These are phyloP conservation scores for Brachyalestes nurse DNA, from an alignment of 2,797 vertebrate genomes.

Conservation along the genomic window DNA sequence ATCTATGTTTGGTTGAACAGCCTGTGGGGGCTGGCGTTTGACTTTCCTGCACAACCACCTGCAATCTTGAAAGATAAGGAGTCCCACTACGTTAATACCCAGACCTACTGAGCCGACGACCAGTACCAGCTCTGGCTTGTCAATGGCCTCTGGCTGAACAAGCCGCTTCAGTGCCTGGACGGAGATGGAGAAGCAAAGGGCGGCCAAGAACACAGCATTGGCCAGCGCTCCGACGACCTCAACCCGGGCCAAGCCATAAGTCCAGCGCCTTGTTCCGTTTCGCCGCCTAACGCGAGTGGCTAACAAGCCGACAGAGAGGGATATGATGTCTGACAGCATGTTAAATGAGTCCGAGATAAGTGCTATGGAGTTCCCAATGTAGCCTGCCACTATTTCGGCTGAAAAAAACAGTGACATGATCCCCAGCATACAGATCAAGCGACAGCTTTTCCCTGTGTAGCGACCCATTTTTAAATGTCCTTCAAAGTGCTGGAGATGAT, in stretches of 20 bases:
- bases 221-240: slow-evolving; percentile 84
- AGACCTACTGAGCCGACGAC: slow-evolving; percentile 83
- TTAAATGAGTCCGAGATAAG: slow-evolving; percentile 87
- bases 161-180: slow-evolving; percentile 80
- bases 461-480: slow-evolving; percentile 74
- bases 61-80: slow-evolving; percentile 84
- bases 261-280: slow-evolving; percentile 65
- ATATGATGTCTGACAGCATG: slow-evolving; percentile 86
- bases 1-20: slow-evolving; percentile 14
- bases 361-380: slow-evolving; percentile 85
- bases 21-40: background rate
- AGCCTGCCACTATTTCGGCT: slow-evolving; percentile 84
- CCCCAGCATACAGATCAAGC: slow-evolving; percentile 81
- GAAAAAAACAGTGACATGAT: slow-evolving; percentile 81
- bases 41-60: slow-evolving; percentile 56
- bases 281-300: slow-evolving; percentile 75
- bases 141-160: slow-evolving; percentile 74
- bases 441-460: slow-evolving; percentile 83
- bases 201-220: slow-evolving; percentile 84
- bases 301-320: slow-evolving; percentile 80
- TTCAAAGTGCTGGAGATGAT: background rate
- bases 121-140: slow-evolving; percentile 77
- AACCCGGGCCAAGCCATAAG: slow-evolving; percentile 80
- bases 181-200: slow-evolving; percentile 84
- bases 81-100: slow-evolving; percentile 81